Evolutionary conservation across 92 coral and sea anemone species (phyloP).

Genomic region (Zoanthus sociatus): DNA sequence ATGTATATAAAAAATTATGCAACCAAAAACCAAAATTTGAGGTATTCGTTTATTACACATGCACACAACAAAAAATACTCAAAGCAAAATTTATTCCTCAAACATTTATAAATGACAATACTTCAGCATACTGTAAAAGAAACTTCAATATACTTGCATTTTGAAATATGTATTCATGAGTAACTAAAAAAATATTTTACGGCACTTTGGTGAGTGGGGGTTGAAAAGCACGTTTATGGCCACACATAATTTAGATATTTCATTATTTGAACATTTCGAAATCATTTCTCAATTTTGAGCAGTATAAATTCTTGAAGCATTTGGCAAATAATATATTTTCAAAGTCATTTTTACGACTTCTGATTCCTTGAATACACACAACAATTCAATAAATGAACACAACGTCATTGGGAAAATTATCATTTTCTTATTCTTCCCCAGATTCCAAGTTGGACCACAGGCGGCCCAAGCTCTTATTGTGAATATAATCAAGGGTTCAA

Average conservation of each 20-base stretch:
- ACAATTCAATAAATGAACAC: background rate
- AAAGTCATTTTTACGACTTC: background rate
- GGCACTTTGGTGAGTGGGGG: background rate
- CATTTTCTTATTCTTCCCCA: too few species aligned
- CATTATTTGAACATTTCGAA: slow-evolving; percentile 18
- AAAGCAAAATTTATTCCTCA: background rate
- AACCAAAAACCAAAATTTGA: too few species aligned
- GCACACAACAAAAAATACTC: background rate
- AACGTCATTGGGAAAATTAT: too few species aligned
- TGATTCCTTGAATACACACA: background rate
- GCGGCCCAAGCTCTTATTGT: too few species aligned
- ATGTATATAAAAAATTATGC: too few species aligned
- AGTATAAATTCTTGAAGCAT: slow-evolving; percentile 10
- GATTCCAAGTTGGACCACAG: too few species aligned
- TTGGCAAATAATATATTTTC: background rate
- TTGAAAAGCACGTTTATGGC: slow-evolving; percentile 12
- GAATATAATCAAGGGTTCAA: too few species aligned
- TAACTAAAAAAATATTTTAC: slow-evolving; percentile 1
- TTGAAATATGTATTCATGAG: slow-evolving; percentile 8
- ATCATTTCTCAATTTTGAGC: slow-evolving; percentile 4
- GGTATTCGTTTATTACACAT: too few species aligned
- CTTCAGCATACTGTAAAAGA: background rate
- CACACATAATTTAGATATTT: slow-evolving; percentile 22
- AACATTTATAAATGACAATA: background rate
- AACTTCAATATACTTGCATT: background rate